Evolutionary conservation across 2,113 vertebrate genomes (phyloP), one percentile per base, ranked within the genome.

Genomic region (Leucoraja erinaceus): DNA sequence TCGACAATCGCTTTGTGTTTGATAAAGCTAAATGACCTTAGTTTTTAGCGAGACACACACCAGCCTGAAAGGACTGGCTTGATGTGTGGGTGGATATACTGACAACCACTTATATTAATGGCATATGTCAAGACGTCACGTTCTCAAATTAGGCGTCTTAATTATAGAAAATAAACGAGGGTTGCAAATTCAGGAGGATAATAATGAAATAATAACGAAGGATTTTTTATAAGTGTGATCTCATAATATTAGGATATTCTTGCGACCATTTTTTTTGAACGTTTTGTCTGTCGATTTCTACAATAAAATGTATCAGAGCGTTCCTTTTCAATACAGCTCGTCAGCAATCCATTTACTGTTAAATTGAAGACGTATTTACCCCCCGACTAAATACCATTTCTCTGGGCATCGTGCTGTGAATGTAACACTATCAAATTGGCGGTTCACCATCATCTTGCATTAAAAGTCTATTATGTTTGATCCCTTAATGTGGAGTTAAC

Each of bases 401-500:
- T 31, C 83, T 88, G 10, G 4, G 28, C 6, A 88, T 63, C 59
- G 59, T 63, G 59, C 83, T 66, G 28, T 88, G 83, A 63, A 88
- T 88, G 59, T 59, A 88, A 88, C 59, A 5, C 47, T 61, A 25
- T 88, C 59, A 66, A 88, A 88, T 63, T 88, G 83, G 59, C 63
- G n/a, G 59, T 14, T 14, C 25, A 7, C 25, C 8, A 28, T 11
- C 83, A 12, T 61, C 83, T 88, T 63, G 14, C 59, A 63, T 88
- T 63, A 88, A 66, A 63, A n/a, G 28, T 5, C 83, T 66, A 88
- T 31, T 63, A 31, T 33, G 83, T 33, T 88, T 88, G 83, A 88
- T 88, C 59, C 63, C 63, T 88, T 88, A 61, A 88, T 63, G 83
- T 59, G 5, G 83, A 88, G 83, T 63, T 63, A 88, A 63, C 83